Evolutionary conservation across 2,113 vertebrate species (phyloP).

Genomic region (Dunckerocampus dactyliophorus): DNA sequence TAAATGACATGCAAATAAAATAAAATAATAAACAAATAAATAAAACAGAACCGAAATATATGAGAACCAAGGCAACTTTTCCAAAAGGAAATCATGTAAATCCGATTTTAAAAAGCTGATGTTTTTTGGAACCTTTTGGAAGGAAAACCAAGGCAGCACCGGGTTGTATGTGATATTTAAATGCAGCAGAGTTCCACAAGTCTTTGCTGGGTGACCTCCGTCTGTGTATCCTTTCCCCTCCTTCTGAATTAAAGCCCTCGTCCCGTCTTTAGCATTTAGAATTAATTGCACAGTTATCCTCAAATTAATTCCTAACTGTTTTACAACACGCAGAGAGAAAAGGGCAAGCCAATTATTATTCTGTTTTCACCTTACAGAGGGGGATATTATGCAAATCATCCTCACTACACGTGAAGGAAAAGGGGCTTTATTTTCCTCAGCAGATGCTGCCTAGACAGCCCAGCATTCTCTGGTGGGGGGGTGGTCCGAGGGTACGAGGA

Average conservation of each 20-base stretch:
- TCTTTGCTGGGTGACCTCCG: conserved; percentile 67
- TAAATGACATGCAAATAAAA: no score
- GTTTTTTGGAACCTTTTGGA: no score
- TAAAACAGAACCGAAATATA: no score
- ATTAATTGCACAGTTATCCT: conserved; percentile 83
- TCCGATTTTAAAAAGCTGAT: no score
- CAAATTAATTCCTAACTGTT: conserved; percentile 85
- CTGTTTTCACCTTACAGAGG: conserved; percentile 82
- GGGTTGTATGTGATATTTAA: conserved; percentile 21
- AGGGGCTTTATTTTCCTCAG: conserved; percentile 74
- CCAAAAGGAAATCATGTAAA: no score
- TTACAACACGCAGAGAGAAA: conserved; percentile 83
- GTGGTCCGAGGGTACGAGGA: conserved; percentile 53
- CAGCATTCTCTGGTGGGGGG: conserved; percentile 37
- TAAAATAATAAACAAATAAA: no score
- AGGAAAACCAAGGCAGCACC: background rate
- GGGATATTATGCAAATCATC: conserved; percentile 81
- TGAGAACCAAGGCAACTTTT: no score
- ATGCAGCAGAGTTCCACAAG: conserved; percentile 42
- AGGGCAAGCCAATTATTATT: conserved; percentile 83
- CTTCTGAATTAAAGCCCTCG: conserved; percentile 59
- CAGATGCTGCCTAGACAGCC: conserved; percentile 74
- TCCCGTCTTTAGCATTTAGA: conserved; percentile 78
- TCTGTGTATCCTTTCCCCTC: conserved; percentile 58
- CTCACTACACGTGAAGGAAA: conserved; percentile 75